phyloP scores from a whole-genome alignment of 2,797 vertebrate genomes.

The Syngnathus rostellatus region DNA sequence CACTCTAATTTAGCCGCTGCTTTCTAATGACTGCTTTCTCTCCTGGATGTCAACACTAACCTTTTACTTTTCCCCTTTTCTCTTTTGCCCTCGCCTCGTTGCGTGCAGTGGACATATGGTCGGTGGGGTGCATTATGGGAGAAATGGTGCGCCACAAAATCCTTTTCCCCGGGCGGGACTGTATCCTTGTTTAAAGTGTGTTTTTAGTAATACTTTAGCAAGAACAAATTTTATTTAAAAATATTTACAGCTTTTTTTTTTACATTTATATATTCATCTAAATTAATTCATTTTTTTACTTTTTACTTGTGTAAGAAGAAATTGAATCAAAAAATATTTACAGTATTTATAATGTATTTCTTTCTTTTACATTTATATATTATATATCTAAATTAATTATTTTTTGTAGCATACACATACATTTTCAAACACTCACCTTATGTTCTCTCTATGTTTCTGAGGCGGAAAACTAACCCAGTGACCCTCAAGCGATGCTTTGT shows the following conservation, averaged over 20 bases:
- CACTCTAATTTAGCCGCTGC: slow-evolving; percentile 35
- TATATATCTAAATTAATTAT: not conserved
- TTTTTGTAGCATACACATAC: not conserved
- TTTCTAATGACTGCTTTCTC: slow-evolving; percentile 37
- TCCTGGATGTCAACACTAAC: slow-evolving; percentile 51
- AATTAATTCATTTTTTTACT: not conserved
- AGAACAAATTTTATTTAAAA: not conserved
- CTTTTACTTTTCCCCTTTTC: slow-evolving; percentile 37
- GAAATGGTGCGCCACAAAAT: slow-evolving; percentile 93
- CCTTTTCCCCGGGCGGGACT: slow-evolving; percentile 83
- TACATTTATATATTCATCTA: not conserved
- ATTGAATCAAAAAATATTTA: not conserved
- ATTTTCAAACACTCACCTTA: slow-evolving; percentile 16
- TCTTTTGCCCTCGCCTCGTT: slow-evolving; percentile 67
- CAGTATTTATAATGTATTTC: not conserved
- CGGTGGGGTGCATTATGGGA: slow-evolving; percentile 91
- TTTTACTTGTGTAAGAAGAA: slow-evolving; percentile 8
- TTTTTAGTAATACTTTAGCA: slow-evolving; percentile 18
- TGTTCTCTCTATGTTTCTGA: slow-evolving; percentile 38
- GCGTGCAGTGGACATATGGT: slow-evolving; percentile 89
- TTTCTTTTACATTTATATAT: not conserved
- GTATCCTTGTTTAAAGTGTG: slow-evolving; percentile 71
- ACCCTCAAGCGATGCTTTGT: slow-evolving; percentile 17
- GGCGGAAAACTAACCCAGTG: slow-evolving; percentile 44
- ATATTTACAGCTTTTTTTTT: not conserved